A percentile compares a stretch with the other conserved stretches of the same genome.
These are phyloP conservation scores for Corvus cornix DNA, from an alignment of 2,113 vertebrate genomes.

Conservation along the genomic window DNA sequence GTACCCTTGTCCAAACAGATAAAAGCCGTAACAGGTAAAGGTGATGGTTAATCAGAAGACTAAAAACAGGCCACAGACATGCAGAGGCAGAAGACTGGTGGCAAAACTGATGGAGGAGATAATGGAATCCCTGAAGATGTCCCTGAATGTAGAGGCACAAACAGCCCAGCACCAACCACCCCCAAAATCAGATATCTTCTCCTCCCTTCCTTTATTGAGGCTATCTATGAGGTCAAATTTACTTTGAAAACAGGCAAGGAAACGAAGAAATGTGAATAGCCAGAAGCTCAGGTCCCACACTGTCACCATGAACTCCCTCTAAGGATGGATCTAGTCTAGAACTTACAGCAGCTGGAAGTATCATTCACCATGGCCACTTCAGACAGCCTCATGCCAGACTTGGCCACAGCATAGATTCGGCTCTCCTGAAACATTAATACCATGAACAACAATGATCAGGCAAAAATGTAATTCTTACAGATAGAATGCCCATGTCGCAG, in stretches of 20 bases:
- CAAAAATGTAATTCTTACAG: neutral
- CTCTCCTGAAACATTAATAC: slow-evolving; percentile 78
- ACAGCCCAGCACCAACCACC: neutral
- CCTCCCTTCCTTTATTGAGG: neutral
- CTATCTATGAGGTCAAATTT: neutral
- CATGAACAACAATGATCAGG: neutral
- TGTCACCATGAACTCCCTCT: neutral
- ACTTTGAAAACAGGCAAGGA: neutral
- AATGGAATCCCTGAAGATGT: neutral
- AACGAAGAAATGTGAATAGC: neutral
- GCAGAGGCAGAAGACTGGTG: neutral
- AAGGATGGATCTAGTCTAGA: neutral
- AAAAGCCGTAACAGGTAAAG: neutral
- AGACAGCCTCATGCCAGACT: slow-evolving; percentile 87
- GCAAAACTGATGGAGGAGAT: neutral
- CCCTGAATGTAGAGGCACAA: neutral
- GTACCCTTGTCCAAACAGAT: neutral
- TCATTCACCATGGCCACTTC: slow-evolving; percentile 74
- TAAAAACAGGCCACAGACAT: neutral
- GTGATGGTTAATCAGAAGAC: neutral
- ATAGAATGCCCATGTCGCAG: neutral
- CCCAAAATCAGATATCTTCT: neutral
- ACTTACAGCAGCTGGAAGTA: slow-evolving; percentile 76
- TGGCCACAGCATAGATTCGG: slow-evolving; percentile 88
- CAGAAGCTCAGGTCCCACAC: neutral